phyloP scores from a whole-genome alignment of 2,797 vertebrate species.

The Coreius guichenoti region DNA sequence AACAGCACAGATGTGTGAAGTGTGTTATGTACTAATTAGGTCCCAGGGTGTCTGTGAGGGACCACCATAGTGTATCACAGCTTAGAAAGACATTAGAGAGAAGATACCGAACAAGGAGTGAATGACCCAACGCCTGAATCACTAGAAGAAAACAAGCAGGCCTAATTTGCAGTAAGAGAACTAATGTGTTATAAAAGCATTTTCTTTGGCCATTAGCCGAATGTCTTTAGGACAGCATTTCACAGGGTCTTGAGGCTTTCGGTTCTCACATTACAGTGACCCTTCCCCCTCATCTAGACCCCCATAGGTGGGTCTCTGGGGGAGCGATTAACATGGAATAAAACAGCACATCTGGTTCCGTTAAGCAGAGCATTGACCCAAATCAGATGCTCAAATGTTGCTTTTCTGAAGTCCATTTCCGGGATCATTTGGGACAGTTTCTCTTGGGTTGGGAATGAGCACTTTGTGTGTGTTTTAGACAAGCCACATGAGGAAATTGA shows the following conservation, averaged over 20 bases:
- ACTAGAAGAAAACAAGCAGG: conserved; percentile 20
- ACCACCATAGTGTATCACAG: background rate
- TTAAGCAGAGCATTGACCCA: conserved; percentile 48
- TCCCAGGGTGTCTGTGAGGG: background rate
- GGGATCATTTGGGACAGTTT: conserved; percentile 15
- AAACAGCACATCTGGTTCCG: conserved; percentile 57
- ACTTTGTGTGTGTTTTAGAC: background rate
- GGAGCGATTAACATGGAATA: conserved; percentile 47
- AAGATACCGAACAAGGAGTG: background rate
- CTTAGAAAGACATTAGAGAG: background rate
- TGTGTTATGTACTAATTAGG: background rate
- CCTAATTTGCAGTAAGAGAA: conserved; percentile 20
- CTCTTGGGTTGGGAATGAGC: background rate
- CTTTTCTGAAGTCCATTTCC: conserved; percentile 30
- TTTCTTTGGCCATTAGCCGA: conserved; percentile 13
- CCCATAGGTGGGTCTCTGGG: conserved; percentile 10
- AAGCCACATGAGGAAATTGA: background rate
- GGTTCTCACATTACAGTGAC: conserved; percentile 44
- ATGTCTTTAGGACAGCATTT: conserved; percentile 48
- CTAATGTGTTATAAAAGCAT: conserved; percentile 39
- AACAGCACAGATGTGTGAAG: background rate
- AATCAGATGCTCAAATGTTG: conserved; percentile 28
- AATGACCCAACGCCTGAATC: background rate
- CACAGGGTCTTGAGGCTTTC: background rate
- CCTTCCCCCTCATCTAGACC: conserved; percentile 18